Percentiles rank a stretch among this genome's conserved stretches.
Conservation (phyloP, 2,113 vertebrate species). For the Sturnus vulgaris region DNA sequence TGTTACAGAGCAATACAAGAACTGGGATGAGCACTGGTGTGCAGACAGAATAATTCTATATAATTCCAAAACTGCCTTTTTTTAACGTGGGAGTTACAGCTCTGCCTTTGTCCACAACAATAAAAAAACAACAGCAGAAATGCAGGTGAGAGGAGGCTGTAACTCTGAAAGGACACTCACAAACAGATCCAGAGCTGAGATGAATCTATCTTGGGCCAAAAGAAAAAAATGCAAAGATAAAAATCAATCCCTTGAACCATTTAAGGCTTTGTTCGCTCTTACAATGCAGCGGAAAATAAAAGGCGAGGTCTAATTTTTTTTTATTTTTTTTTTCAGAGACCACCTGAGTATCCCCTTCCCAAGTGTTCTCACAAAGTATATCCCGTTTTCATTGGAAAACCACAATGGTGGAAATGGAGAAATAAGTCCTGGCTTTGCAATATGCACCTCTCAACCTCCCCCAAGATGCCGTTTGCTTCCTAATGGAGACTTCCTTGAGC, state of each 20-base stretch:
- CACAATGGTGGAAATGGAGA: constrained; percentile 4
- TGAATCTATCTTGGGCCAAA: background rate
- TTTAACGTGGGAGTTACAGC: background rate
- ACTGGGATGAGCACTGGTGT: background rate
- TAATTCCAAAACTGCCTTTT: background rate
- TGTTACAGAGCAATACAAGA: background rate
- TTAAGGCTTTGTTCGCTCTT: background rate
- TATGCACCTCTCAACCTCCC: background rate
- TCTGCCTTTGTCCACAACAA: background rate
- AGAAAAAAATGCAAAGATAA: background rate
- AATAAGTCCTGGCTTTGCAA: background rate
- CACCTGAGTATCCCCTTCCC: background rate
- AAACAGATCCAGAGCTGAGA: background rate
- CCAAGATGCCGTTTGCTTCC: background rate
- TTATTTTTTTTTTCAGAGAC: background rate
- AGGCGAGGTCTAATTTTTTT: background rate
- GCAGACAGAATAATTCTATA: background rate
- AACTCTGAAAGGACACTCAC: background rate
- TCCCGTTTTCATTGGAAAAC: constrained; percentile 37
- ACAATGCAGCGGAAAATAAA: background rate
- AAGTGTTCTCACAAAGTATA: background rate
- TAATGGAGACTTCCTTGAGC: background rate
- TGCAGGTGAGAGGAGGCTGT: background rate
- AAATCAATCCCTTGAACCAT: background rate
- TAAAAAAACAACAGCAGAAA: background rate